Evolutionary conservation across 35 echinoderm and acorn worm genomes (phyloP).

Genomic region (Ophiothrix spiculata): DNA sequence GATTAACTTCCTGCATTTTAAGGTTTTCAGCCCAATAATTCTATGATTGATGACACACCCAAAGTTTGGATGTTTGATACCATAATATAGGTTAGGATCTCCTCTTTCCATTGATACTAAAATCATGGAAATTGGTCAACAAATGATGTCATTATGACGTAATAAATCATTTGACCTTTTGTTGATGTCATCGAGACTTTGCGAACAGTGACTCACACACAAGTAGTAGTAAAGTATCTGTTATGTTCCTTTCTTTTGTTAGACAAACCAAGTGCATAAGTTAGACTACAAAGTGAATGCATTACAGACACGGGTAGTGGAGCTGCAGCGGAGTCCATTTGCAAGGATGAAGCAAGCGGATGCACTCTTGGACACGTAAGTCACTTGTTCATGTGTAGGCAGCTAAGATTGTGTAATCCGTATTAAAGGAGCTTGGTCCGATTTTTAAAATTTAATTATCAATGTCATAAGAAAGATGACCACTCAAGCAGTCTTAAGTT

Average conservation of each 20-base stretch:
- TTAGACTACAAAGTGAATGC: neutral
- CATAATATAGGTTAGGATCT: too few relatives aligned
- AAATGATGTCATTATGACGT: neutral
- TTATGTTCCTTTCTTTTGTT: neutral
- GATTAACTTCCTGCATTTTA: too few relatives aligned
- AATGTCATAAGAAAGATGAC: too few relatives aligned
- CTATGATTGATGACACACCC: too few relatives aligned
- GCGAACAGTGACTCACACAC: neutral
- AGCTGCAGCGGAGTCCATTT: constrained; percentile 26
- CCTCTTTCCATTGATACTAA: too few relatives aligned
- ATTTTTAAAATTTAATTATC: too few relatives aligned
- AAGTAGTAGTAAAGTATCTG: too few relatives aligned
- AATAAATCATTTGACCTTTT: neutral
- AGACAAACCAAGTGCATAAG: neutral
- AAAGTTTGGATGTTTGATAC: too few relatives aligned
- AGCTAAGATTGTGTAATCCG: neutral
- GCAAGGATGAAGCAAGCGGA: constrained; percentile 21
- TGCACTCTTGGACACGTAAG: constrained; percentile 20
- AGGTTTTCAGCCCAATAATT: too few relatives aligned
- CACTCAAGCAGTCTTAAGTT: too few relatives aligned
- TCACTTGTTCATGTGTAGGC: neutral
- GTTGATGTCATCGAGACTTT: neutral
- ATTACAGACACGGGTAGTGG: constrained; percentile 10
- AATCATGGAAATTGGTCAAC: too few relatives aligned
- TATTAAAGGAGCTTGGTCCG: too few relatives aligned